phyloP scores from a whole-genome alignment of 2,888 invertebrate genomes.

The Phortica magna region DNA sequence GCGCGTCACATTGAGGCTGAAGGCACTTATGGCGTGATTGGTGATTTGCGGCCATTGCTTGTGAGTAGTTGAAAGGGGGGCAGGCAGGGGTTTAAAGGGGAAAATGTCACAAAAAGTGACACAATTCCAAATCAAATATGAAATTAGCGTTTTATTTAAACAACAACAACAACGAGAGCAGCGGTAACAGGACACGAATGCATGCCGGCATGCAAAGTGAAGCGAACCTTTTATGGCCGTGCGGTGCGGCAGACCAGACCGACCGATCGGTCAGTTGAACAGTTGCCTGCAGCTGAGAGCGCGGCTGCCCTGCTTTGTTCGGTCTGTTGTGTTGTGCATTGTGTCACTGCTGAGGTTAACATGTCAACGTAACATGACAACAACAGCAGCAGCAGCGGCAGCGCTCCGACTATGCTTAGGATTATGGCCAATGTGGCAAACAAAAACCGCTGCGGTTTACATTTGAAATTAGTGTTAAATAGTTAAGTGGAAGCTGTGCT shows the following conservation, averaged over 20 bases:
- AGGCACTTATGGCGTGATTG: not conserved
- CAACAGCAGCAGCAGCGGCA: constrained; percentile 29
- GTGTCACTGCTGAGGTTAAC: constrained; percentile 28
- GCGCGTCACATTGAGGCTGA: not conserved
- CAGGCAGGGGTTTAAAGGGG: not conserved
- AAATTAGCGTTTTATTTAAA: constrained; percentile 8
- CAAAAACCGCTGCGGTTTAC: constrained; percentile 38
- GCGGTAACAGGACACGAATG: too few species aligned
- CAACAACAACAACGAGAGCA: not conserved
- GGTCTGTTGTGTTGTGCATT: not conserved
- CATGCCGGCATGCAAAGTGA: not conserved
- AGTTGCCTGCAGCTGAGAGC: not conserved
- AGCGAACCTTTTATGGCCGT: not conserved
- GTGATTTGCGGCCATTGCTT: constrained; percentile 5
- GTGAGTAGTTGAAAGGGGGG: not conserved
- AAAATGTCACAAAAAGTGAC: constrained; percentile 9
- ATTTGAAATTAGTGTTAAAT: constrained; percentile 50
- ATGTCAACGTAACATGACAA: constrained; percentile 27
- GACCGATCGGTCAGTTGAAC: not conserved
- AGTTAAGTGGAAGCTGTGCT: constrained; percentile 28
- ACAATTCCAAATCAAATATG: constrained; percentile 14
- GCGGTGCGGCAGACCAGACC: not conserved
- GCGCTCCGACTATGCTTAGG: constrained; percentile 46
- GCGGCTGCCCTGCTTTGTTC: not conserved
- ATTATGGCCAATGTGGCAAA: not conserved